Evolutionary conservation across 1,140 invertebrate species (phyloP).

Genomic region (Pogonomyrmex barbatus): DNA sequence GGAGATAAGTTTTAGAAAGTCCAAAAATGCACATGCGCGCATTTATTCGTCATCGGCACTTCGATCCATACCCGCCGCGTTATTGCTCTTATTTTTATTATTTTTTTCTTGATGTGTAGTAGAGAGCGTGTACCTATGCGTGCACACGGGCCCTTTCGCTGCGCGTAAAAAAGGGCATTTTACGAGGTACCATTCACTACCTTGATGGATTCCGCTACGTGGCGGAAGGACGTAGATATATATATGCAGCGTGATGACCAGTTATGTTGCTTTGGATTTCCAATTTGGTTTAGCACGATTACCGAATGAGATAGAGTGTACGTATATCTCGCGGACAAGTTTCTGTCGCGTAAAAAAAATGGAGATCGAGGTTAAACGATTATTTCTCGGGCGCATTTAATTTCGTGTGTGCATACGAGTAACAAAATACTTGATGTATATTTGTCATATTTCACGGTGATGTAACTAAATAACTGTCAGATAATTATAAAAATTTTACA

Average conservation of each 20-base stretch:
- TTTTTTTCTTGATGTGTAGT: constrained; percentile 28
- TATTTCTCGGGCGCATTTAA: constrained; percentile 39
- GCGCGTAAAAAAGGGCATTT: constrained; percentile 68
- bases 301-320: constrained; percentile 41
- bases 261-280: constrained; percentile 59
- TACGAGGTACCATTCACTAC: constrained; percentile 59
- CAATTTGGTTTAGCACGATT: constrained; percentile 64
- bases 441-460: neutral
- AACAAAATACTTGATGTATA: neutral
- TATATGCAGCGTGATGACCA: constrained; percentile 45
- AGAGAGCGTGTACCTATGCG: constrained; percentile 15
- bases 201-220: constrained; percentile 54
- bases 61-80: constrained; percentile 39
- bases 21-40: constrained; percentile 44
- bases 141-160: constrained; percentile 45
- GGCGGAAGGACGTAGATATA: constrained; percentile 46
- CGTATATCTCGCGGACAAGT: constrained; percentile 50
- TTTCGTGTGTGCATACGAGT: neutral
- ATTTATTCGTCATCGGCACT: constrained; percentile 43
- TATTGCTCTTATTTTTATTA: constrained; percentile 52
- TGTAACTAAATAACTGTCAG: constrained; percentile 3
- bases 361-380: constrained; percentile 35
- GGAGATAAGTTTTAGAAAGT: constrained; percentile 35
- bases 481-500: constrained; percentile 6
- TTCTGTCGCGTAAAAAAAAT: neutral